A percentile compares a stretch with the other conserved stretches of the same genome.
phyloP scores from a whole-genome alignment of 2,888 invertebrate genomes.

The Uropetala carovei region DNA sequence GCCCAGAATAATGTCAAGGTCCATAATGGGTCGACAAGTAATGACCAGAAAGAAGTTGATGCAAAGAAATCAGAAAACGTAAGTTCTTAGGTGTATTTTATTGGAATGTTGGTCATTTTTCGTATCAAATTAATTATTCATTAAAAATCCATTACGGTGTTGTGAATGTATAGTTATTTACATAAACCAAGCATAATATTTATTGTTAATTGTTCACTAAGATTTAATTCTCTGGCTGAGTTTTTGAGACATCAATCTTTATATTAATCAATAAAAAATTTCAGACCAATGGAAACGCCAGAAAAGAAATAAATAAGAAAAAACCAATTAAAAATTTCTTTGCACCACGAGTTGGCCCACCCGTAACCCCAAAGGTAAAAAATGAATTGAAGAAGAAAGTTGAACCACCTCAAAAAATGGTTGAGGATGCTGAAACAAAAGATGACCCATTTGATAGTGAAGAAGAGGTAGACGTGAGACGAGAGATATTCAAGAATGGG shows the following conservation, averaged over 20 bases:
- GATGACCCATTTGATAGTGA: constrained; percentile 47
- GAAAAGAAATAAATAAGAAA: neutral
- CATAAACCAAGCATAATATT: too few relatives aligned
- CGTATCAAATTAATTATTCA: neutral
- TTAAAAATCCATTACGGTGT: neutral
- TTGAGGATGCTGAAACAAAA: neutral
- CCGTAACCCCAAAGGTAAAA: neutral
- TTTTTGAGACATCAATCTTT: too few relatives aligned
- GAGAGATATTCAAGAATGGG: neutral
- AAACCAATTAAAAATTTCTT: constrained; percentile 18
- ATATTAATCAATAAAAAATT: neutral
- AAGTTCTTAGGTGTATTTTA: too few relatives aligned
- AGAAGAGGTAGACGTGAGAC: neutral
- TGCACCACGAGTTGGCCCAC: constrained; percentile 31
- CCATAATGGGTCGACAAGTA: neutral
- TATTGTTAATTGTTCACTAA: too few relatives aligned
- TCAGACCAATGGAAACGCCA: neutral
- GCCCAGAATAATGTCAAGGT: neutral
- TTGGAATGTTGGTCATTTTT: neutral
- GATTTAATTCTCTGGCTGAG: too few relatives aligned
- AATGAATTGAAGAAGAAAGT: constrained; percentile 13
- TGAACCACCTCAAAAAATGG: neutral
- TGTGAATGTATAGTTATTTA: neutral
- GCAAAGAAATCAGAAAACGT: neutral
- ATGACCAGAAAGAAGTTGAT: neutral